Evolutionary conservation across 2,888 invertebrate genomes (phyloP), one percentile per base, ranked within the genome.

Genomic region (Euphydryas editha): DNA sequence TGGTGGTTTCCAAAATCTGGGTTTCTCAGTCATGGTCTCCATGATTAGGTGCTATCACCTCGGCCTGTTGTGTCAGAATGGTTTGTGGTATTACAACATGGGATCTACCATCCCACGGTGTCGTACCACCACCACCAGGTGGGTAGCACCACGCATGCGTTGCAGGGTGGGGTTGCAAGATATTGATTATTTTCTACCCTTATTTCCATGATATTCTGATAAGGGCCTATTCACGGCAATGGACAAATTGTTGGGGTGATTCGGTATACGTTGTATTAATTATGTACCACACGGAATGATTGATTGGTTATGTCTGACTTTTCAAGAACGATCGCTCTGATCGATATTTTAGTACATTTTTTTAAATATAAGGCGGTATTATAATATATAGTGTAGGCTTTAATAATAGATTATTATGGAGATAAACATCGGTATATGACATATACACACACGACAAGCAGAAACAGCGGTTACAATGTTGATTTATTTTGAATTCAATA

Each of bases 181-280:
- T 92, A 92, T 92, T 89, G 92, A 92, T 92, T 88, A 84, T 87
- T 84, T 78, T 65, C 81, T 72, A 85, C 88, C 85, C 86, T 83
- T 83, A 84, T 84, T 84, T 82, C 79, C 82, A 84, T 81, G 90
- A 90, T 90, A 82, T 81, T 68, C 77, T 81, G 91, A 92, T 92
- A 92, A 91, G 88, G 80, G 71, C 71, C 80, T 84, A 83, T 84
- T 84, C 85, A 83, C 76, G 82, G 83, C 76, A 77, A 79, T 76
- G 83, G 87, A 87, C 87, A 90, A 90, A 90, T 91, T 88, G 81
- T 81, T 81, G 82, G 84, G 83, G 85, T 78, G 76, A 86, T 87
- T 86, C 83, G 57, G 65, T 69, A 74, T 72, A 76, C 74, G 70
- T 75, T 77, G 78, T 87, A 90, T 91, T 90, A 90, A 92, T 91